Evolutionary conservation across 2,888 invertebrate species (phyloP).

Genomic region (Petrolisthes cinctipes): DNA sequence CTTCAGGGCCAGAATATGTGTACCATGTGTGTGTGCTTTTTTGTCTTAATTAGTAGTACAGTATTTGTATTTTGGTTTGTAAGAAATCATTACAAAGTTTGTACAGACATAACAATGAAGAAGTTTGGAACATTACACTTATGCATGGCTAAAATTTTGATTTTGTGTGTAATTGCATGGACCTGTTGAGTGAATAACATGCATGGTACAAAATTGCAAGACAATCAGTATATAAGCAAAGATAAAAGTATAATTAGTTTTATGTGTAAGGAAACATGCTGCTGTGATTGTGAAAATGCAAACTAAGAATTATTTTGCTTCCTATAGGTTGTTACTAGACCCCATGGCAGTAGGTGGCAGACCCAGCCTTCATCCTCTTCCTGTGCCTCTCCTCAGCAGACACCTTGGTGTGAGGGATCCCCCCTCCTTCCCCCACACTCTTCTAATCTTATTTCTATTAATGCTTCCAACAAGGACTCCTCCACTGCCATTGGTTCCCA

Average conservation of each 20-base stretch:
- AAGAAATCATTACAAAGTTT: neutral
- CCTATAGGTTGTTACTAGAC: conserved; percentile 62
- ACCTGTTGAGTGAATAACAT: conserved; percentile 36
- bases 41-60: conserved; percentile 20
- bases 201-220: conserved; percentile 31
- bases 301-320: conserved; percentile 61
- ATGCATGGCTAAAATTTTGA: conserved; percentile 22
- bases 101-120: conserved; percentile 4
- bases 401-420: conserved; percentile 29
- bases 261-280: conserved; percentile 28
- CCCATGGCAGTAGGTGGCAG: conserved; percentile 60
- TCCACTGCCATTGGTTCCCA: neutral
- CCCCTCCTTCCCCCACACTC: conserved; percentile 25
- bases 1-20: no score
- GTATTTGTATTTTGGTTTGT: conserved; percentile 14
- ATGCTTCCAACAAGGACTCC: conserved; percentile 11
- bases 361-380: conserved; percentile 60
- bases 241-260: conserved; percentile 30
- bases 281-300: conserved; percentile 47
- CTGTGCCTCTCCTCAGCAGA: conserved; percentile 48
- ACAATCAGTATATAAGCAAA: conserved; percentile 15
- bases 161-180: conserved; percentile 26
- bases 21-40: neutral
- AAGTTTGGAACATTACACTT: neutral
- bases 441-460: conserved; percentile 33